Percentiles rank a stretch among this genome's conserved stretches.
Conservation (phyloP, 2,797 vertebrate genomes). For the Pangasius larnaudii region DNA sequence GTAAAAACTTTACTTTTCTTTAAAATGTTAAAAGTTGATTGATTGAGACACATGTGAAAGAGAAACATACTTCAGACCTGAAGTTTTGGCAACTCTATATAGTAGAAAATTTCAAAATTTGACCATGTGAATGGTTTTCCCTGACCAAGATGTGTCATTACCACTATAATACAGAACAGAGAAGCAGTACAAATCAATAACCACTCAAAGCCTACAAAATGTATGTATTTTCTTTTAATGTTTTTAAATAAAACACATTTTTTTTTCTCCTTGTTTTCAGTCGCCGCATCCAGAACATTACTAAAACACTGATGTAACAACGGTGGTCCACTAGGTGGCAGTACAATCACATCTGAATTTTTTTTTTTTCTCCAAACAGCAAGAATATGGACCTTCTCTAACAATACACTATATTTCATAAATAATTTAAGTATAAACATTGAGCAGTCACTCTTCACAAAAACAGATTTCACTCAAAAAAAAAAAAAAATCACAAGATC, state of each 20-base stretch:
- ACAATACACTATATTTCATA: constrained; percentile 81
- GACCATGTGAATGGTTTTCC: neutral
- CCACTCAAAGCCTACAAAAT: constrained; percentile 42
- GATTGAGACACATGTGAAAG: neutral
- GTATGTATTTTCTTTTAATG: constrained; percentile 71
- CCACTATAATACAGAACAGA: neutral
- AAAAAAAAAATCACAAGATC: constrained; percentile 65
- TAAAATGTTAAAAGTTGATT: neutral
- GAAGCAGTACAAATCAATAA: neutral
- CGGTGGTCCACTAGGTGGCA: constrained; percentile 82
- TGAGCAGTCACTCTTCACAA: constrained; percentile 84
- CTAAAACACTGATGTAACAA: constrained; percentile 83
- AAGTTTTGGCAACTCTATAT: neutral
- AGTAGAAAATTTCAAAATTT: neutral
- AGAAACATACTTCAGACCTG: neutral
- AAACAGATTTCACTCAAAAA: constrained; percentile 77
- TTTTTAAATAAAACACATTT: constrained; percentile 80
- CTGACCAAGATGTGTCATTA: neutral
- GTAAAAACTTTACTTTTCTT: neutral
- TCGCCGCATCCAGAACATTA: constrained; percentile 70
- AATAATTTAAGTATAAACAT: constrained; percentile 95
- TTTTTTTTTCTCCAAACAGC: constrained; percentile 73
- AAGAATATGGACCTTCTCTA: constrained; percentile 85
- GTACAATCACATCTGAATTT: constrained; percentile 82
- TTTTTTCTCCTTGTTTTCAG: constrained; percentile 66